These are phyloP conservation scores for Uloborus diversus DNA, from an alignment of 1,140 invertebrate species.

Conservation along the genomic window DNA sequence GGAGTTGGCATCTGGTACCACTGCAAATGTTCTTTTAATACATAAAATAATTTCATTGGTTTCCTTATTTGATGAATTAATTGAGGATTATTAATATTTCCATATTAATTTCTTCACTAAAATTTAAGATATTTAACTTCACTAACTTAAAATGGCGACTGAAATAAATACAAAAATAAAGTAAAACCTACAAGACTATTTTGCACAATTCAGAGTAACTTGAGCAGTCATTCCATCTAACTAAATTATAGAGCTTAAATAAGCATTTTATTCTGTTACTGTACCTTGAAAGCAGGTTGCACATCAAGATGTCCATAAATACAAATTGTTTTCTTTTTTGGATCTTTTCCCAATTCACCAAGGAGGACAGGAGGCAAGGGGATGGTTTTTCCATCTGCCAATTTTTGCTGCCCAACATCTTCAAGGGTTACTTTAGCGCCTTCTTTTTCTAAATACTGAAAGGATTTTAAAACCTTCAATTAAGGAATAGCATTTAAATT, in stretches of 20 bases:
- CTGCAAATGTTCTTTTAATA: too few relatives aligned
- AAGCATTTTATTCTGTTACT: neutral
- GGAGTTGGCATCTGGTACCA: too few relatives aligned
- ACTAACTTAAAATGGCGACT: too few relatives aligned
- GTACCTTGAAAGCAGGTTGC: slow-evolving; percentile 83
- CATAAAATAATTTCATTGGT: too few relatives aligned
- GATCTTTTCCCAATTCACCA: slow-evolving; percentile 84
- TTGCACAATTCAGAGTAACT: too few relatives aligned
- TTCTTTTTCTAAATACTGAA: slow-evolving; percentile 75
- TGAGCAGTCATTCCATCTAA: neutral
- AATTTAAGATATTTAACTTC: too few relatives aligned
- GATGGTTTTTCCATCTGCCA: slow-evolving; percentile 77
- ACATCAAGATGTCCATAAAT: slow-evolving; percentile 99
- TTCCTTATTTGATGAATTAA: too few relatives aligned
- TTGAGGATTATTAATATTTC: too few relatives aligned
- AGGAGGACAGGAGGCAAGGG: slow-evolving; percentile 88
- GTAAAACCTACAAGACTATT: too few relatives aligned
- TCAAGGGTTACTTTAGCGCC: slow-evolving; percentile 79
- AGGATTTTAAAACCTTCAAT: slow-evolving; percentile 10
- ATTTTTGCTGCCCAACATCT: slow-evolving; percentile 79
- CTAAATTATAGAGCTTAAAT: neutral
- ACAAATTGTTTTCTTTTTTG: slow-evolving; percentile 82
- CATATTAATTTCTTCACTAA: too few relatives aligned
- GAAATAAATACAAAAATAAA: too few relatives aligned
- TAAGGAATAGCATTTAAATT: too few relatives aligned